Base-by-base conservation (phyloP, 2,888 invertebrate genomes). In the Tachina grossa region DNA sequence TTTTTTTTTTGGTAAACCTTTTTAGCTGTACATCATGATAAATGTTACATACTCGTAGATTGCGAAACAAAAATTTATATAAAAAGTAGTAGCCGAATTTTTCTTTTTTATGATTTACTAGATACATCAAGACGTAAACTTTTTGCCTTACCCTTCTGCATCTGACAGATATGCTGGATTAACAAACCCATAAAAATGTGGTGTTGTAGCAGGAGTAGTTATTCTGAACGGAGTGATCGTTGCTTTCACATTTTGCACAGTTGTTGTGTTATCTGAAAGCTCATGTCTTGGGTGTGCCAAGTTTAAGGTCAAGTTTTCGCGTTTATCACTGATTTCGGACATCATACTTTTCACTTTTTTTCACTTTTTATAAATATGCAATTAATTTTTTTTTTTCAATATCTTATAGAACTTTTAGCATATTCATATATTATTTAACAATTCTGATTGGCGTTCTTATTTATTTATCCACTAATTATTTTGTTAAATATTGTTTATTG, bases 161-260 rank as follows among this genome's bases (percentile, higher is more conserved):
- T 85, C 85, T 47, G 85, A 55, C 49, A 61, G 10, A 76, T 80
- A 85, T 45, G 66, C 85, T 51, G 79, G 85, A 80, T 85, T 85
- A 80, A 66, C 41, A 41, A 83, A 61, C 16, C 83, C 76, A 63
- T 31, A n/a, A 53, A 49, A 61, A 9, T 57, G 43, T 10, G 61
- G 49, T 31, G 69, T 77, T n/a, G 41, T 57, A 13, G 65, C 39
- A 66, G 79, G 63, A 14, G 65, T 19, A 19, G 19, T n/a, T 45
- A 59, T 45, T 14, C 53, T 41, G 63, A 41, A 47, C 45, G 80
- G 9, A 10, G 41, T 45, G 16, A 22, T 69, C 59, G 51, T 31
- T 63, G 55, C 31, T 9, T 66, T 53, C 47, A 16, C 63, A 49
- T 45, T 41, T 19, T 14, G 16, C 41, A 2, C 11, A 22, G 6